phyloP scores from a whole-genome alignment of 2,113 vertebrate genomes.

The Scalopus aquaticus region DNA sequence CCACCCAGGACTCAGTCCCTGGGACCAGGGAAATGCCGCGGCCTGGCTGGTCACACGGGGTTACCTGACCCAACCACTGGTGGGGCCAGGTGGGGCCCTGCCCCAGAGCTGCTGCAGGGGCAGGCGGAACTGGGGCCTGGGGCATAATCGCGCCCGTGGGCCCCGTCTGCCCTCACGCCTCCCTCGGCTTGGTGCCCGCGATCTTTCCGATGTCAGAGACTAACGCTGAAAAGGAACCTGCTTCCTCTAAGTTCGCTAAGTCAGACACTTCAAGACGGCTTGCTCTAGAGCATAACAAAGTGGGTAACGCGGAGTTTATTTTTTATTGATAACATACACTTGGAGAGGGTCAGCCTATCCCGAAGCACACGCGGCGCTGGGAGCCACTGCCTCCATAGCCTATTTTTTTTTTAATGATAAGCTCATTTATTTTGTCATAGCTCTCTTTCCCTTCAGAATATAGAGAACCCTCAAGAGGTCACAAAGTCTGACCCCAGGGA shows the following conservation, averaged over 20 bases:
- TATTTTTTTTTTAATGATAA: too few relatives aligned
- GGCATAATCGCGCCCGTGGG: too few relatives aligned
- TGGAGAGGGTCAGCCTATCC: too few relatives aligned
- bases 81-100: too few relatives aligned
- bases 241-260: conserved; percentile 31
- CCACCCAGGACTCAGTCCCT: not conserved
- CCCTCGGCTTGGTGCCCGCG: too few relatives aligned
- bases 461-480: not conserved
- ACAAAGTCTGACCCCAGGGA: not conserved
- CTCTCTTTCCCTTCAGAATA: conserved; percentile 22
- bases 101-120: too few relatives aligned
- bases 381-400: too few relatives aligned
- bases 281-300: not conserved
- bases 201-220: not conserved
- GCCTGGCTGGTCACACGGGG: not conserved
- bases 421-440: not conserved
- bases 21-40: not conserved
- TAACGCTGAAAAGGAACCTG: not conserved
- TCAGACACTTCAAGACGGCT: conserved; percentile 2
- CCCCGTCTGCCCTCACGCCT: too few relatives aligned
- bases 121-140: too few relatives aligned
- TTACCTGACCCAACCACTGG: not conserved
- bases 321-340: too few relatives aligned
- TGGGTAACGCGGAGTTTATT: too few relatives aligned
- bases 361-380: too few relatives aligned